Evolutionary conservation across 2,797 vertebrate genomes (phyloP).

Genomic region (Ispidina lecontei): DNA sequence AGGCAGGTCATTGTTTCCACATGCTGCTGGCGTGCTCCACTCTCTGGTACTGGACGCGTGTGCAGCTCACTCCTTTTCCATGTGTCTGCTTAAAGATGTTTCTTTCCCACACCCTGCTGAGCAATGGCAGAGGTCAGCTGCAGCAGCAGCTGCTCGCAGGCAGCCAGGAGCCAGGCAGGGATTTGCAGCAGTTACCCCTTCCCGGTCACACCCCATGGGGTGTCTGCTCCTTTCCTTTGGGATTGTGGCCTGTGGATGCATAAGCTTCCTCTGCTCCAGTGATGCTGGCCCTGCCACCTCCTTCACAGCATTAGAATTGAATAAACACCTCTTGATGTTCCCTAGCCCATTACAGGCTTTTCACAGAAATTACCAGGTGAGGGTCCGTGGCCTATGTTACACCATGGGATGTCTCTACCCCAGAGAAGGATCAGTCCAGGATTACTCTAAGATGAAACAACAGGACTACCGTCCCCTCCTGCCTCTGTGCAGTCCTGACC

Average conservation of each 20-base stretch:
- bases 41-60: slow-evolving; percentile 42
- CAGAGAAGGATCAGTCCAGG: not conserved
- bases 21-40: slow-evolving; percentile 9
- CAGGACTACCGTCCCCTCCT: not conserved
- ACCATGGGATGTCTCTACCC: not conserved
- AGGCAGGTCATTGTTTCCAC: not conserved
- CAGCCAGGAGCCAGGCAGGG: not conserved
- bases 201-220: fast-evolving
- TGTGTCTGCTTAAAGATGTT: not conserved
- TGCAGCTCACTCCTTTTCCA: slow-evolving; percentile 5
- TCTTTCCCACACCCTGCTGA: slow-evolving; percentile 28
- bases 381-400: not conserved
- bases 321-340: not conserved
- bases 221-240: not conserved
- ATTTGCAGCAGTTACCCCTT: not conserved
- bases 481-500: not conserved
- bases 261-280: not conserved
- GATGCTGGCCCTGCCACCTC: not conserved
- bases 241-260: fast-evolving
- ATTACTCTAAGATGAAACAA: not conserved
- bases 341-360: not conserved
- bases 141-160: not conserved
- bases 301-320: not conserved
- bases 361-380: not conserved
- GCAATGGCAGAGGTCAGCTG: not conserved